Base-by-base conservation (phyloP, 2,888 invertebrate genomes). In the Stratiomys singularior region DNA sequence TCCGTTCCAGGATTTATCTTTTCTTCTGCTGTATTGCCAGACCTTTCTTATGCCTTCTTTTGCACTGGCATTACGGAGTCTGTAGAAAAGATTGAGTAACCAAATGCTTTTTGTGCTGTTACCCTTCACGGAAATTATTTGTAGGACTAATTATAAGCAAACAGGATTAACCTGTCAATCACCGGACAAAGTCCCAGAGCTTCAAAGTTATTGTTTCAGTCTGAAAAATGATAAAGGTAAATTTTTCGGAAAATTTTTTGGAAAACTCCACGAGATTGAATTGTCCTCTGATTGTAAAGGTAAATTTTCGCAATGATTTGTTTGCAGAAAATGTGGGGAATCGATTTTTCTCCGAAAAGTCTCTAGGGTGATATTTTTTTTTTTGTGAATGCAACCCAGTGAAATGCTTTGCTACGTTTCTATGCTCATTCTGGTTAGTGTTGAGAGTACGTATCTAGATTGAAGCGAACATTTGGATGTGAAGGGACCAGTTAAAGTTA, bases 111-210 rank as follows among this genome's bases (percentile, higher is more conserved):
- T 9, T 37, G 9, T 37, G 9, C 37, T 5, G 9, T 37, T 9
- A 37, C 37, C 37, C 37, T 37, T 37, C 37, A 37, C 37, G n/a
- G 4, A 37, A 25, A 30, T 27, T 56, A 52, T 52, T 52, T 56
- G 71, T 28, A 72, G 28, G 52, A 72, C 71, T 72, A 72, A 72
- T 72, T 72, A 56, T 28, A 28, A 37, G 52, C 52, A 72, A 72
- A 72, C 56, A 72, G 56, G 71, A 72, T 72, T 72, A 72, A 56
- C 71, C 71, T 28, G 56, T 9, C n/a, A 21, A 9, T 28, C 37
- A 37, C 37, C 9, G 3, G 5, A 9, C 3, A 37, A 9, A 37
- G 9, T 37, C 3, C 37, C 37, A 5, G 37, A 37, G 37, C 37
- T 5, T 52, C 15, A 5, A 13, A 15, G 13, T 15, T 7, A 18